These are phyloP conservation scores for Aporrectodea caliginosa DNA, from an alignment of 1,140 invertebrate species.

Conservation along the genomic window DNA sequence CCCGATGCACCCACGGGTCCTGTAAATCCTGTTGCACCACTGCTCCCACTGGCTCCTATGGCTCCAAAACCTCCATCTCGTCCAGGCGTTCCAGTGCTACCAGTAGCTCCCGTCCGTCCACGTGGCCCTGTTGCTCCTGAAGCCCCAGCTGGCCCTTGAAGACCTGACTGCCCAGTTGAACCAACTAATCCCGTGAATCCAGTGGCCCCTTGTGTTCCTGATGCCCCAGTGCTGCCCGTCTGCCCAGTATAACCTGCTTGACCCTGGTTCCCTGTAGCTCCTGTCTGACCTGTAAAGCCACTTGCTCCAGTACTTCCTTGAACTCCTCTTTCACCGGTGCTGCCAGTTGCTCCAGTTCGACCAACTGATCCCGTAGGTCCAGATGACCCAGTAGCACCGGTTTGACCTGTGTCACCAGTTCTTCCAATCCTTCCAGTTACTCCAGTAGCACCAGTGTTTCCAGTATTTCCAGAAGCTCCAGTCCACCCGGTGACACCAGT, in stretches of 20 bases:
- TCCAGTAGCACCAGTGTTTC: neutral
- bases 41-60: neutral
- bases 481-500: neutral
- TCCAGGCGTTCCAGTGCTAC: slow-evolving; percentile 15
- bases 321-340: slow-evolving; percentile 8
- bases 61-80: slow-evolving; percentile 14
- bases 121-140: slow-evolving; percentile 2
- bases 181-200: neutral
- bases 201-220: neutral
- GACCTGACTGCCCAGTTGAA: neutral
- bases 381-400: slow-evolving; percentile 12
- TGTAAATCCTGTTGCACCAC: slow-evolving; percentile 24
- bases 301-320: too few relatives aligned
- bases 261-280: too few relatives aligned
- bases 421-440: too few relatives aligned
- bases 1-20: slow-evolving; percentile 11
- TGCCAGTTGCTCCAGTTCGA: too few relatives aligned
- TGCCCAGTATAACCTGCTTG: neutral
- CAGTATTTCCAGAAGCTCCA: neutral
- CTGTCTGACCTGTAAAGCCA: too few relatives aligned
- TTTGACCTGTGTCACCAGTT: slow-evolving; percentile 6
- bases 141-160: neutral
- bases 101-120: slow-evolving; percentile 24
- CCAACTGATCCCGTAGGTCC: too few relatives aligned
- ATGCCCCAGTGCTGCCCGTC: neutral